Conservation (phyloP, 2,888 invertebrate genomes). For the Cerastoderma edule region DNA sequence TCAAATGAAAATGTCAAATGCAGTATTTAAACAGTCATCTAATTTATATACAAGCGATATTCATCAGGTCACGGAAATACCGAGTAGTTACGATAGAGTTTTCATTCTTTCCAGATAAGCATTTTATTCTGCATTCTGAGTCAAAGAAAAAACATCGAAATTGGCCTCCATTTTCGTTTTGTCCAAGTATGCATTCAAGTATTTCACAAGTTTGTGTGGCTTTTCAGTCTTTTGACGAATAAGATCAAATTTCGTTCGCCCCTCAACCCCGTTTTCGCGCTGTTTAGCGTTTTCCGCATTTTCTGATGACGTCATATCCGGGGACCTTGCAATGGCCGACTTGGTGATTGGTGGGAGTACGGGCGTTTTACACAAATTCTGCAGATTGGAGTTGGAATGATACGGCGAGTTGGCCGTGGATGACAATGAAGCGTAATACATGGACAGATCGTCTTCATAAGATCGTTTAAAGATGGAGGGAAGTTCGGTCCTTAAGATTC, state of each 20-base stretch:
- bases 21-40: no score
- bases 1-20: no score
- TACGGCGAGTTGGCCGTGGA: constrained; percentile 1
- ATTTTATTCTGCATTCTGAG: no score
- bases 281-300: background rate
- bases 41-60: no score
- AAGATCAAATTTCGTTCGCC: background rate
- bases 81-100: no score
- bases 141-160: no score
- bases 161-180: constrained; percentile 44
- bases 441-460: constrained; percentile 48
- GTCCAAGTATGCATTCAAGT: constrained; percentile 46
- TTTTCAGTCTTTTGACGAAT: constrained; percentile 6
- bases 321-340: no score
- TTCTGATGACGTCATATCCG: constrained; percentile 3
- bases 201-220: constrained; percentile 32
- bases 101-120: no score
- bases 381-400: background rate
- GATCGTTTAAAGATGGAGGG: constrained; percentile 47
- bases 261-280: background rate
- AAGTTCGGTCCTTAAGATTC: constrained; percentile 66
- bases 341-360: constrained; percentile 2
- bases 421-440: constrained; percentile 29
- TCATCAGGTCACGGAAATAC: no score
- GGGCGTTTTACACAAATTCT: background rate